Evolutionary conservation across 2,797 vertebrate genomes (phyloP).

Genomic region (Hydrolagus colliei): DNA sequence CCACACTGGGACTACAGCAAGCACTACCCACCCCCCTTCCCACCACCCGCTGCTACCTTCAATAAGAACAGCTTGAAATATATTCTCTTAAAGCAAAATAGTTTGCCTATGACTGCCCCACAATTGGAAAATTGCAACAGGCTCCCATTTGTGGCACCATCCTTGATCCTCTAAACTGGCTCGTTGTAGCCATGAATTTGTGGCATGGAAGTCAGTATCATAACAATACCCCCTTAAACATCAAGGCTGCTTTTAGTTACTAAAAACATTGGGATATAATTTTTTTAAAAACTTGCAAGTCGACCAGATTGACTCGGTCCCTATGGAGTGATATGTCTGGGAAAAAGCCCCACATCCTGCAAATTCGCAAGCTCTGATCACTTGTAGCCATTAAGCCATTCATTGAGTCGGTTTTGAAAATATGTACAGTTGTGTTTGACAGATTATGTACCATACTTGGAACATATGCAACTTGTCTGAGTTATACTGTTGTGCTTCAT

Average conservation of each 20-base stretch:
- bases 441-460: too few relatives aligned
- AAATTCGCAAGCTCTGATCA: not conserved
- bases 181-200: not conserved
- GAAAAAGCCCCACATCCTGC: not conserved
- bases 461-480: too few relatives aligned
- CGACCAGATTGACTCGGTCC: not conserved
- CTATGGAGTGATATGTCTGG: not conserved
- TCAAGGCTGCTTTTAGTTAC: not conserved
- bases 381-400: not conserved
- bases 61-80: too few relatives aligned
- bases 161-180: not conserved
- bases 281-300: not conserved
- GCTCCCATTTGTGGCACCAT: constrained; percentile 19
- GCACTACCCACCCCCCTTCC: too few relatives aligned
- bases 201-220: not conserved
- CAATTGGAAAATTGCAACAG: not conserved
- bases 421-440: too few relatives aligned
- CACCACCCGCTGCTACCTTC: not conserved
- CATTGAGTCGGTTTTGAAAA: too few relatives aligned
- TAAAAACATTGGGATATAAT: not conserved
- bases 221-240: not conserved
- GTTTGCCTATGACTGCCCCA: not conserved
- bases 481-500: too few relatives aligned
- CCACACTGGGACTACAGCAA: not conserved
- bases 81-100: not conserved